phyloP scores from a whole-genome alignment of 2,797 vertebrate species.

The Poecile montanus region DNA sequence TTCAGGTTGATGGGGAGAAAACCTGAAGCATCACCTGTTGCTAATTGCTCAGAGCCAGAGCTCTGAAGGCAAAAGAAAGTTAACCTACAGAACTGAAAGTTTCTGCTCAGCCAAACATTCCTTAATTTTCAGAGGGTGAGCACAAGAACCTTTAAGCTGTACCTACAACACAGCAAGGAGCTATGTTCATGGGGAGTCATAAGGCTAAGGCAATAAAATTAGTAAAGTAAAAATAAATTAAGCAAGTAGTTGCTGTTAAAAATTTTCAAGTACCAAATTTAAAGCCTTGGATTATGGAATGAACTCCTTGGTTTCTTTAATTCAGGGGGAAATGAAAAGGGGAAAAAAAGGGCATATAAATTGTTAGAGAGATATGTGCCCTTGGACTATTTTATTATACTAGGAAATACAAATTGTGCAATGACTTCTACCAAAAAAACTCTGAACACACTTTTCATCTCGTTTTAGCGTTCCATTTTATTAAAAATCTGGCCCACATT shows the following conservation, averaged over 20 bases:
- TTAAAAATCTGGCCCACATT: not conserved
- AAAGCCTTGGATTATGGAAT: not conserved
- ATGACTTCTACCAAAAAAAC: not conserved
- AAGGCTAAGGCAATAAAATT: not conserved
- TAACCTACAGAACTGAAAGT: not conserved
- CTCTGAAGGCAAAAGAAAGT: not conserved
- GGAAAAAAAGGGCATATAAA: not conserved
- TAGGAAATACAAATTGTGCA: not conserved
- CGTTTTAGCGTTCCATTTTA: not conserved
- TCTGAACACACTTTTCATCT: not conserved
- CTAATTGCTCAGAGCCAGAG: not conserved
- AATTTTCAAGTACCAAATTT: not conserved
- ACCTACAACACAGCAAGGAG: not conserved
- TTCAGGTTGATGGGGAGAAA: not conserved
- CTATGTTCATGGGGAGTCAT: not conserved
- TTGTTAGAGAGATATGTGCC: not conserved
- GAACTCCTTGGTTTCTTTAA: not conserved
- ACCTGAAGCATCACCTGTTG: not conserved
- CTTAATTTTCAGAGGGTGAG: not conserved
- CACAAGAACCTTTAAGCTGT: not conserved
- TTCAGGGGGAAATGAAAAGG: rapidly evolving
- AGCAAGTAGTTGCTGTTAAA: not conserved
- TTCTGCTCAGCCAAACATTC: not conserved
- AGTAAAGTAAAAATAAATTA: not conserved
- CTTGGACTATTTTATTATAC: not conserved